Evolutionary conservation across 1,140 invertebrate genomes (phyloP).

Genomic region (Spodoptera litura): DNA sequence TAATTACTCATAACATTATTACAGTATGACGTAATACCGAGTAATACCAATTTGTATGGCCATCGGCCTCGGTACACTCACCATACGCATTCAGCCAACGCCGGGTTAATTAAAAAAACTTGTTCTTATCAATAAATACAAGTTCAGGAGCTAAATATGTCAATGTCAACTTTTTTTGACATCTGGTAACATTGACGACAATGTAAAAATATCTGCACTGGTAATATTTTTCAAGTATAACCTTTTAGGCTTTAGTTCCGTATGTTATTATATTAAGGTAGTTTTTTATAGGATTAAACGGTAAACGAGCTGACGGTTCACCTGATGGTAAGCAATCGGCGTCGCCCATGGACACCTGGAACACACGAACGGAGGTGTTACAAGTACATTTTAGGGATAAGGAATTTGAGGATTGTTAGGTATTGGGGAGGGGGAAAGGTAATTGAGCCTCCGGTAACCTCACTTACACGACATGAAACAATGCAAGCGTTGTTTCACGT

Average conservation of each 20-base stretch:
- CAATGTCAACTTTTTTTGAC: conserved; percentile 11
- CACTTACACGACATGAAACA: no score
- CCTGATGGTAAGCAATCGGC: no score
- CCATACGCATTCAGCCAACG: neutral
- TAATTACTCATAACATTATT: conserved; percentile 20
- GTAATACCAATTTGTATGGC: neutral
- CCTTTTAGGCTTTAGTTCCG: neutral
- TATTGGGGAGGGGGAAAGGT: no score
- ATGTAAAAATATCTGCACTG: neutral
- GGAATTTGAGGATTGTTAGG: no score
- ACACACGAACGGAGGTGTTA: no score
- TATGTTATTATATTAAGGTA: neutral
- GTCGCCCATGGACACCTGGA: no score
- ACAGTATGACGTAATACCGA: conserved; percentile 31
- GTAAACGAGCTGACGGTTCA: no score
- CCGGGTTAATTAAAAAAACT: conserved; percentile 6
- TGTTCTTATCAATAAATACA: neutral
- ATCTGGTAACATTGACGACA: neutral
- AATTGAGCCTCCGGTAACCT: no score
- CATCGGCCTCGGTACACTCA: conserved; percentile 46
- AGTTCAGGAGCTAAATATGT: neutral
- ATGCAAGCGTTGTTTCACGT: no score
- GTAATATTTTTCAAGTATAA: neutral
- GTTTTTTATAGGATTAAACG: no score
- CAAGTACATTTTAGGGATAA: no score